Evolutionary conservation across 2,888 invertebrate species (phyloP), one percentile per base, ranked within the genome.

Genomic region (Lobophora halterata): DNA sequence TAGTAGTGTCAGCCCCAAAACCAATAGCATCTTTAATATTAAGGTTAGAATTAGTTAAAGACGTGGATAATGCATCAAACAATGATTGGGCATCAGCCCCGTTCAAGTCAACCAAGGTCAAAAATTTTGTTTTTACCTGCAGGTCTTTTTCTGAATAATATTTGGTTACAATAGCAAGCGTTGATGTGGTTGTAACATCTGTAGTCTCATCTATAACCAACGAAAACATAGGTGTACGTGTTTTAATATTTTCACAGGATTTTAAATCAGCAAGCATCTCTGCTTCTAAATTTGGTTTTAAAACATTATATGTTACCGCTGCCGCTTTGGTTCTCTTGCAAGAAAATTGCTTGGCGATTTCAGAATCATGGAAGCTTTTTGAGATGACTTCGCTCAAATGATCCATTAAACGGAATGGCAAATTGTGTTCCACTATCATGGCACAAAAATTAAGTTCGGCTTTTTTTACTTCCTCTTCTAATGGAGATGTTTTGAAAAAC

Each of bases 301-400:
- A 21, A 28, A 38, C 37, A 33, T 42, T 46, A 24, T 46, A 46
- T 1, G 42, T 42, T 37, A 46, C 11, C 16, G 40, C 47, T 9
- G 40, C 43, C 5, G 41, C 38, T 35, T 46, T 46, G 1, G 46
- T 46, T 14, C 37, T 34, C 16, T 41, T 46, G 37, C n/a, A n/a
- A n/a, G n/a, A n/a, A n/a, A n/a, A n/a, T n/a, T n/a, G n/a, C n/a
- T n/a, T n/a, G n/a, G n/a, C 46, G 5, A 38, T 21, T 21, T 38
- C 38, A 12, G 31, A 21, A 17, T 35, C 17, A n/a, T 12, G 14
- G 7, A 35, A 41, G 23, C 34, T 14, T 36, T 42, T 36, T 14
- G 25, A 19, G 9, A 36, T 25, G n/a, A 41, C 9, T 30, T 40
- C 38, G 9, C 38, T 38, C 7, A 38, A 16, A 32, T 27, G 38